These are phyloP conservation scores for Perithous albicinctus DNA, from an alignment of 2,888 invertebrate species.

Conservation along the genomic window DNA sequence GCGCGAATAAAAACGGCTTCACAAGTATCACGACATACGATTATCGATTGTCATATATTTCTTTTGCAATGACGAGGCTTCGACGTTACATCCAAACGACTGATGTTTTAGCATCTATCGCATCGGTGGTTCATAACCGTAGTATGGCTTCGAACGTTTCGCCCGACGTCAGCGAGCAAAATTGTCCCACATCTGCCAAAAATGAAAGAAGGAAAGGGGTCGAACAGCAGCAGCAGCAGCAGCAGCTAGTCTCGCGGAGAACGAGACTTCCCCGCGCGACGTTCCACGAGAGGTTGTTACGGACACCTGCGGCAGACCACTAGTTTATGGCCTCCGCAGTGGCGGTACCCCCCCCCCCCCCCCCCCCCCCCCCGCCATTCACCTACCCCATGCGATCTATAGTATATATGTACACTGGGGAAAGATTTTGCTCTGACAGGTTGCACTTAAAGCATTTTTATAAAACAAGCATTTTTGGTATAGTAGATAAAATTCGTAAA, in stretches of 20 bases:
- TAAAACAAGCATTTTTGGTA: slow-evolving; percentile 1
- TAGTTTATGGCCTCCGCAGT: slow-evolving; percentile 74
- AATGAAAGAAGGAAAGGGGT: slow-evolving; percentile 49
- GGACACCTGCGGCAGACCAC: slow-evolving; percentile 77
- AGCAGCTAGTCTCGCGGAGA: slow-evolving; percentile 35
- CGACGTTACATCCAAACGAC: slow-evolving; percentile 23
- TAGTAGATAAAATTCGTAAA: not conserved
- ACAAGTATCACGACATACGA: too few relatives aligned
- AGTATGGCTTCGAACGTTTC: slow-evolving; percentile 23
- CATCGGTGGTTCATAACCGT: not conserved
- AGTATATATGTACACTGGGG: slow-evolving; percentile 11
- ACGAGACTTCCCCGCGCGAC: slow-evolving; percentile 59
- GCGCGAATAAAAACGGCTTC: too few relatives aligned
- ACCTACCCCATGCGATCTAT: slow-evolving; percentile 31
- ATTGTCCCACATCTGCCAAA: slow-evolving; percentile 58
- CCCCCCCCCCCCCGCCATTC: slow-evolving; percentile 40
- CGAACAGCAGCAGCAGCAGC: too few relatives aligned
- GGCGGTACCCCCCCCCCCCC: slow-evolving; percentile 49
- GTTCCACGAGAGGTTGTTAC: slow-evolving; percentile 69
- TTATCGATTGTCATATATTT: too few relatives aligned
- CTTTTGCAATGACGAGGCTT: too few relatives aligned
- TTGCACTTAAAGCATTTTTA: slow-evolving; percentile 26
- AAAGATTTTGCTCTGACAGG: slow-evolving; percentile 40
- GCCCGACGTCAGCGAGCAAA: slow-evolving; percentile 48
- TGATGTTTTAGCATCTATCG: slow-evolving; percentile 17